Percentiles rank a stretch among this genome's conserved stretches.
These are phyloP conservation scores for Platyura marginata DNA, from an alignment of 1,140 invertebrate genomes.

Conservation along the genomic window DNA sequence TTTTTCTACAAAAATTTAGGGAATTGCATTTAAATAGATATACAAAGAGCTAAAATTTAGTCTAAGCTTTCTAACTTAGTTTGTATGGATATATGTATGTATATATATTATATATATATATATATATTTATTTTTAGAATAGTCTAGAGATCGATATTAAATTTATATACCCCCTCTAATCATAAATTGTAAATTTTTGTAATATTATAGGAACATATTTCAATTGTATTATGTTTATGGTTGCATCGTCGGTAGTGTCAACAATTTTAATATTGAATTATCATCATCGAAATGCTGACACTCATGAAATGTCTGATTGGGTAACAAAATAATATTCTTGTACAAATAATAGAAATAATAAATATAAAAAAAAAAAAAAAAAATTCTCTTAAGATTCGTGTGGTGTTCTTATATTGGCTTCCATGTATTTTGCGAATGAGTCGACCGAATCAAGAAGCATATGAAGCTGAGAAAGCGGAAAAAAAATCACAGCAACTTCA, in stretches of 20 bases:
- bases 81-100: too few species aligned
- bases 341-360: constrained; percentile 8
- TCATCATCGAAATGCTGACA: constrained; percentile 94
- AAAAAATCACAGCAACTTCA: constrained; percentile 28
- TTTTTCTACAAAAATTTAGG: too few species aligned
- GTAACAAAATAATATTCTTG: constrained; percentile 39
- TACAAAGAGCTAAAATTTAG: too few species aligned
- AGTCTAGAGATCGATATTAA: too few species aligned
- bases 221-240: constrained; percentile 94
- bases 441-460: constrained; percentile 50
- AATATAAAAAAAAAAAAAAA: constrained; percentile 10
- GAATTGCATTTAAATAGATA: too few species aligned
- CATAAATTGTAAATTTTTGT: too few species aligned
- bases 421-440: constrained; percentile 91
- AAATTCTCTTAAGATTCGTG: constrained; percentile 53
- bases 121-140: too few species aligned
- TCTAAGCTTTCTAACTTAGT: too few species aligned
- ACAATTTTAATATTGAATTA: constrained; percentile 98
- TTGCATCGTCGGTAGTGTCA: constrained; percentile 95
- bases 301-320: constrained; percentile 95
- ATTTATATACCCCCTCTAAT: too few species aligned
- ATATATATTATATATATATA: too few species aligned
- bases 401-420: constrained; percentile 89
- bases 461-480: constrained; percentile 35
- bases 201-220: constrained; percentile 73